Conservation (phyloP, 2,113 vertebrate species). For the Tachysurus vachellii region DNA sequence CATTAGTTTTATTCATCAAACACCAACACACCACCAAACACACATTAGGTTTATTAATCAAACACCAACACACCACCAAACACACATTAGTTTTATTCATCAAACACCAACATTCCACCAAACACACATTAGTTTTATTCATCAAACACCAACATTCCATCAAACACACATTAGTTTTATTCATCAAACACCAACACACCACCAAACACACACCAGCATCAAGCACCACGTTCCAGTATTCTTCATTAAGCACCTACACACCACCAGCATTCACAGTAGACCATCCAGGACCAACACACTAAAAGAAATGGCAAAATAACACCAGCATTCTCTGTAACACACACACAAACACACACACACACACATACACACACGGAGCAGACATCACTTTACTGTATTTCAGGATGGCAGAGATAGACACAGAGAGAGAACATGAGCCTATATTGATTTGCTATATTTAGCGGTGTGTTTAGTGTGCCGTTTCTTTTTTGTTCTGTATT, state of each 20-base stretch:
- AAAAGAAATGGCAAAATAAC: background rate
- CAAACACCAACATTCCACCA: background rate
- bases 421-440: conserved; percentile 17
- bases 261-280: background rate
- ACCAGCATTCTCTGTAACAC: background rate
- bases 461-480: conserved; percentile 33
- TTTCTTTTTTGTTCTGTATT: conserved; percentile 21
- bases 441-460: conserved; percentile 53
- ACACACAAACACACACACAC: background rate
- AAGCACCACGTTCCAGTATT: background rate
- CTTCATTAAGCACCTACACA: background rate
- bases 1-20: background rate
- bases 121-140: background rate
- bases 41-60: background rate
- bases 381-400: conserved; percentile 31
- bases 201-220: background rate
- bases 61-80: background rate
- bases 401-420: conserved; percentile 9
- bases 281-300: background rate
- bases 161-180: too few relatives aligned
- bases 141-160: too few relatives aligned
- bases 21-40: background rate
- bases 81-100: background rate
- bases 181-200: background rate
- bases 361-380: conserved; percentile 1